Conservation (phyloP, 1,140 invertebrate species). For the Helicoverpa zea region DNA sequence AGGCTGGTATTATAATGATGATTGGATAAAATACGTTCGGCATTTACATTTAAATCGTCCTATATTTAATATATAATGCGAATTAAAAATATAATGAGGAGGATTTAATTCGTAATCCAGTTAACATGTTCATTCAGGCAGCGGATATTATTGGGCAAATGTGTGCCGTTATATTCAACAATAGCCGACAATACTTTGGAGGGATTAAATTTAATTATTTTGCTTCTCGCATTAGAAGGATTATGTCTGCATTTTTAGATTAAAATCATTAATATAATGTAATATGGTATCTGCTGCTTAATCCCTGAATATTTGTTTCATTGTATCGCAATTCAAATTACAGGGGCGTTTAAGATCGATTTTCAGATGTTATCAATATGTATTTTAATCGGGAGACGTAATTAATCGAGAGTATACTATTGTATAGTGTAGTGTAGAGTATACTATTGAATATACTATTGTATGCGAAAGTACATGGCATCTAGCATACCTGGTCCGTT, state of each 20-base stretch:
- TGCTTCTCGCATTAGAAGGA: not conserved
- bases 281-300: no score
- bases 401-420: no score
- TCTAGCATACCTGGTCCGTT: not conserved
- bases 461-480: no score
- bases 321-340: no score
- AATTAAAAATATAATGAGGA: slow-evolving; percentile 31
- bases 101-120: slow-evolving; percentile 7
- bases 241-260: not conserved
- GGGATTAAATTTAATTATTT: slow-evolving; percentile 17
- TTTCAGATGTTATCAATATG: no score
- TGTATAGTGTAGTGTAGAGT: no score
- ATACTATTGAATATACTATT: no score
- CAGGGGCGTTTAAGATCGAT: no score
- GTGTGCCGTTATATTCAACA: not conserved
- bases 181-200: not conserved
- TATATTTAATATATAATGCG: not conserved
- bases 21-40: not conserved
- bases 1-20: not conserved
- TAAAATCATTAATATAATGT: not conserved
- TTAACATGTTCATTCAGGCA: slow-evolving; percentile 17
- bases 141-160: slow-evolving; percentile 11
- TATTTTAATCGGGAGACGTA: no score
- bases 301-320: no score
- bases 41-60: slow-evolving; percentile 7